These are phyloP conservation scores for Pitangus sulphuratus DNA, from an alignment of 2,797 vertebrate genomes.

Conservation along the genomic window DNA sequence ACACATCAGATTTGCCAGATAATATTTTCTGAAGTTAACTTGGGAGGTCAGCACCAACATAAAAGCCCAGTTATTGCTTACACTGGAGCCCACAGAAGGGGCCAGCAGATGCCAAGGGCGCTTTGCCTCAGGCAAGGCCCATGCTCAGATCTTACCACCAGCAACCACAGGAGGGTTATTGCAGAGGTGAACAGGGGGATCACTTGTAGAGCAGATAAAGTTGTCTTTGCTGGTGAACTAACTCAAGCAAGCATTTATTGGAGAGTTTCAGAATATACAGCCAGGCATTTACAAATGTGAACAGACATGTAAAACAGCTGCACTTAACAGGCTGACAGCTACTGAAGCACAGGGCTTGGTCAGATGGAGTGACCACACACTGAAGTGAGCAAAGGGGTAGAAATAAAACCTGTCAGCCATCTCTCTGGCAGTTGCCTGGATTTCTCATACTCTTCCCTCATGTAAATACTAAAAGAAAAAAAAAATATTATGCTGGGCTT, in stretches of 20 bases:
- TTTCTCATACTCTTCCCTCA: neutral
- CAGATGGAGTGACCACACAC: neutral
- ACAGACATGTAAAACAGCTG: neutral
- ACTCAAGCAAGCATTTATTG: accelerated
- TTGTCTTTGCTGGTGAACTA: neutral
- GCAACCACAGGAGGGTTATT: neutral
- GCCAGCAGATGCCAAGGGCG: neutral
- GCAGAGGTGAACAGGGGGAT: neutral
- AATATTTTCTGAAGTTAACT: conserved; percentile 16
- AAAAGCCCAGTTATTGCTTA: neutral
- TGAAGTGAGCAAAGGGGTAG: neutral
- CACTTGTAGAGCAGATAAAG: neutral
- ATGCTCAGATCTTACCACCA: neutral
- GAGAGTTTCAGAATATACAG: neutral
- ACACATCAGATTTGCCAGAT: neutral
- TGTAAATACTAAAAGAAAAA: neutral
- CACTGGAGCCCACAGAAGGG: neutral
- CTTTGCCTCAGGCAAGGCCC: neutral
- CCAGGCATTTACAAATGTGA: neutral
- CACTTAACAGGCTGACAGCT: neutral
- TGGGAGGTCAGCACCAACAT: neutral
- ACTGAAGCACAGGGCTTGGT: neutral
- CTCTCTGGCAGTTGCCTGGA: neutral
- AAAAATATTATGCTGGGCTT: neutral
- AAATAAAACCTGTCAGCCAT: neutral